Conservation (phyloP, 2,888 invertebrate genomes). For the Didymodactylos carnosus region DNA sequence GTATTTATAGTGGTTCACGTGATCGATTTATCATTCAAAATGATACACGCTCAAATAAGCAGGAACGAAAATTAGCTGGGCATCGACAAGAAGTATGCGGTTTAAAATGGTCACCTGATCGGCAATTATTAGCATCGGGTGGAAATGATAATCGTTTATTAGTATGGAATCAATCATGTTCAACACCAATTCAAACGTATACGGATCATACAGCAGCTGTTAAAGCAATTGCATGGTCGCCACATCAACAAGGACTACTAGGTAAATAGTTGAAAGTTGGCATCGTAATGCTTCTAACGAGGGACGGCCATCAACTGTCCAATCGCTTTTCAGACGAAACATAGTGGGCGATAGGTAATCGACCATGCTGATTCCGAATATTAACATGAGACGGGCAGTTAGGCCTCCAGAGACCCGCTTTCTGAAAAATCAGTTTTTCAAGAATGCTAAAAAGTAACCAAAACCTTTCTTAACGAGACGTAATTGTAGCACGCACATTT, state of each 20-base stretch:
- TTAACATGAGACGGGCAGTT: too few relatives aligned
- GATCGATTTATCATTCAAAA: conserved; percentile 78
- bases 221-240: conserved; percentile 98
- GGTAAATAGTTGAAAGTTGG: too few relatives aligned
- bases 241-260: conserved; percentile 88
- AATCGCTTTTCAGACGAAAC: too few relatives aligned
- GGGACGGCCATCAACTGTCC: too few relatives aligned
- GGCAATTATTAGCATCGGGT: conserved; percentile 84
- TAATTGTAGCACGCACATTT: too few relatives aligned
- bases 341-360: too few relatives aligned
- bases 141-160: conserved; percentile 90
- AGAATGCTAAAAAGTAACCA: too few relatives aligned
- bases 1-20: conserved; percentile 76
- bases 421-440: too few relatives aligned
- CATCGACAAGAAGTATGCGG: conserved; percentile 92
- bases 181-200: conserved; percentile 68
- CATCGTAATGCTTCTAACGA: too few relatives aligned
- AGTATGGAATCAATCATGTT: conserved; percentile 61
- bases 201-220: conserved; percentile 72
- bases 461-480: too few relatives aligned
- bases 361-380: too few relatives aligned
- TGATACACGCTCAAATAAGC: conserved; percentile 51
- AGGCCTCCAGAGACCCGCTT: too few relatives aligned
- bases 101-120: conserved; percentile 92
- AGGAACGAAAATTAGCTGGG: conserved; percentile 40